These are phyloP conservation scores for Tenebrosternarchus preto DNA, from an alignment of 2,113 vertebrate species.

Conservation along the genomic window DNA sequence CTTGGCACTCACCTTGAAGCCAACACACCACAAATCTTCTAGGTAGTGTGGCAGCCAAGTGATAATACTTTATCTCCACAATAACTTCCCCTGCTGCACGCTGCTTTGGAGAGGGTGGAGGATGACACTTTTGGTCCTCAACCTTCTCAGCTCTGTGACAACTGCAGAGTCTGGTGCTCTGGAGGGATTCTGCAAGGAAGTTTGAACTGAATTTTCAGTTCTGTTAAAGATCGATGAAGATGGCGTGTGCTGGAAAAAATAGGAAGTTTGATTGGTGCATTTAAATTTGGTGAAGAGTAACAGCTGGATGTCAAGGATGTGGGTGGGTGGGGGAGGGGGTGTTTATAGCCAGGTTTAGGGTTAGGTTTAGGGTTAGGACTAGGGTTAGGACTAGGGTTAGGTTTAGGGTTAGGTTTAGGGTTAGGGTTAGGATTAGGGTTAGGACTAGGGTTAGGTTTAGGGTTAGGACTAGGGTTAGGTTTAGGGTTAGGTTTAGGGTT, in stretches of 20 bases:
- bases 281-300: constrained; percentile 47
- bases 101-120: constrained; percentile 25
- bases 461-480: too few relatives aligned
- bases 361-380: too few relatives aligned
- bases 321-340: too few relatives aligned
- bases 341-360: too few relatives aligned
- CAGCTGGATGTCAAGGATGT: too few relatives aligned
- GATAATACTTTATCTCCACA: constrained; percentile 44
- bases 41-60: constrained; percentile 6
- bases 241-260: constrained; percentile 5
- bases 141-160: constrained; percentile 48
- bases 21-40: constrained; percentile 24
- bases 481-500: too few relatives aligned
- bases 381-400: too few relatives aligned
- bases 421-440: too few relatives aligned
- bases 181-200: constrained; percentile 29
- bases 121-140: constrained; percentile 30
- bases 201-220: constrained; percentile 22
- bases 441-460: too few relatives aligned
- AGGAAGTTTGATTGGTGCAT: constrained; percentile 51
- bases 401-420: too few relatives aligned
- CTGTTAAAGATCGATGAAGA: constrained; percentile 25
- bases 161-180: too few relatives aligned
- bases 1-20: constrained; percentile 29
- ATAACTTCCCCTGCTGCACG: constrained; percentile 29